Evolutionary conservation across 2,797 vertebrate genomes (phyloP), one percentile per base, ranked within the genome.

Genomic region (Danio tinwini): DNA sequence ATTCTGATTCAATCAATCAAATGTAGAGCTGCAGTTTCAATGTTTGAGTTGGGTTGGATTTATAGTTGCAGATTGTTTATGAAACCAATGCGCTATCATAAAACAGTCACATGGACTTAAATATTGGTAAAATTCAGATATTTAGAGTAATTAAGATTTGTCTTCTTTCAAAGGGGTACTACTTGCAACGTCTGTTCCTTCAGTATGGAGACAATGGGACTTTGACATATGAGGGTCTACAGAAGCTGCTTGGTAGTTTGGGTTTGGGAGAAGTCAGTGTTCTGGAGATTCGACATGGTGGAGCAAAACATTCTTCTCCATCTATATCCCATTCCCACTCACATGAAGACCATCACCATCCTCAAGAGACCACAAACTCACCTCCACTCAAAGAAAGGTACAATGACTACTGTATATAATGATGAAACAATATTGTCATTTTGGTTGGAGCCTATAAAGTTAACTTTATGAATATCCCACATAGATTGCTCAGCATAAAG

Each of bases 191-290:
- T 65, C 91, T 96, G 7, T 96, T 96, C 65, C 88, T 92, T 5
- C 89, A 90, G 4, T 96, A 96, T 4, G 95, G 95, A 0, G 85
- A 90, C 70, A 94, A 94, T 0, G 93, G 93, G 17, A 94, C 92
- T 0, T 84, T 96, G 86, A 91, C 93, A 0, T 89, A 81, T 1
- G 87, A 89, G 17, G 95, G 94, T 21, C 90, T 96, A 0, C 92
- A 92, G 0, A 81, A 90, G 59, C 88, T 96, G 59, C 91, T 96
- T 49, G 91, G 90, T 49, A 95, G 92, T 88, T 88, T 96, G 64
- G 95, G 95, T 42, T 90, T 96, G 1, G 95, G 95, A 16, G 82
- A 92, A 58, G 92, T 95, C 29, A 94, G 87, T 84, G 91, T 94
- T 42, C 88, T 96, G 37, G 87, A 89, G 67, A 91, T 93, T 74